These are phyloP conservation scores for Microplitis mediator DNA, from an alignment of 1,140 invertebrate species.

Conservation along the genomic window DNA sequence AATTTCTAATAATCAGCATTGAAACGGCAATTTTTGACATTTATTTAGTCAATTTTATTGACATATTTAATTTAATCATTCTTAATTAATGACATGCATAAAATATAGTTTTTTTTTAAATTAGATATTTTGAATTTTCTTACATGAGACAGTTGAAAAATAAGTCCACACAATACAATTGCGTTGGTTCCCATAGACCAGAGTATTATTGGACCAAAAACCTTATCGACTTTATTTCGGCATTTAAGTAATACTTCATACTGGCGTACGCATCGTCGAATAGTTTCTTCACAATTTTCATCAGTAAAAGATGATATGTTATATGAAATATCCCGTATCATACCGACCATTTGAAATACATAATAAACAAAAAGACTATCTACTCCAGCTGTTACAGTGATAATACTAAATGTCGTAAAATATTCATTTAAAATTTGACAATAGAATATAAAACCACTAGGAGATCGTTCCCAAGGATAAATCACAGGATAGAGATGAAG, in stretches of 20 bases:
- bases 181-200: constrained; percentile 6
- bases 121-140: not conserved
- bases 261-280: not conserved
- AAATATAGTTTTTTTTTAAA: too few species aligned
- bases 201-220: constrained; percentile 16
- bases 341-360: constrained; percentile 5
- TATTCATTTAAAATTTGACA: not conserved
- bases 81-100: too few species aligned
- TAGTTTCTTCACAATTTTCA: not conserved
- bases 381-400: not conserved
- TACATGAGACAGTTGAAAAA: constrained; percentile 17
- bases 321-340: not conserved
- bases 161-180: constrained; percentile 9
- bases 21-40: too few species aligned
- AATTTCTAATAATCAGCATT: too few species aligned
- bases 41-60: too few species aligned
- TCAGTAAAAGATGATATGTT: not conserved
- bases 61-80: too few species aligned
- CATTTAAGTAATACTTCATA: not conserved
- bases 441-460: not conserved
- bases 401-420: not conserved
- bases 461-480: constrained; percentile 11
- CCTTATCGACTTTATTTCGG: not conserved
- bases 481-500: constrained; percentile 1
- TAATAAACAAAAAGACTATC: not conserved